These are phyloP conservation scores for Noctua janthe DNA, from an alignment of 2,888 invertebrate species.

Conservation along the genomic window DNA sequence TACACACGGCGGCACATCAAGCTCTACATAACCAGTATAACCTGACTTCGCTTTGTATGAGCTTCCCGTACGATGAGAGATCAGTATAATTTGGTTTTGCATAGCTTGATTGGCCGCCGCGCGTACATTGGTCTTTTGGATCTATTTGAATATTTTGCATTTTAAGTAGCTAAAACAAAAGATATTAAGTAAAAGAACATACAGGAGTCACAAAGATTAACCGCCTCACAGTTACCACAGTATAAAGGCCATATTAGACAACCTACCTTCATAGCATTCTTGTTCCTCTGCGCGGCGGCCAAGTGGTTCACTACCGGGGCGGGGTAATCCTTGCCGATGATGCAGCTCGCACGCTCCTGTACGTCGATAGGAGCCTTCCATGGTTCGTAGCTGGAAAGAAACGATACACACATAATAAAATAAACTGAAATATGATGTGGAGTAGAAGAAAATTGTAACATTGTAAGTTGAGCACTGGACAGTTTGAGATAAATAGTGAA, in stretches of 20 bases:
- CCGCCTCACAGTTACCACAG: not conserved
- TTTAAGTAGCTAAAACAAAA: not conserved
- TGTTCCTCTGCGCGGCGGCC: conserved; percentile 88
- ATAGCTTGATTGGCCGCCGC: too few species aligned
- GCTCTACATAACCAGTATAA: too few species aligned
- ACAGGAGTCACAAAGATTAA: not conserved
- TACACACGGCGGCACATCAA: not conserved
- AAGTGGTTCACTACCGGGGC: conserved; percentile 92
- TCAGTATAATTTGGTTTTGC: too few species aligned
- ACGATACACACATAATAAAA: too few species aligned
- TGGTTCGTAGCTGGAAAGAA: conserved; percentile 91
- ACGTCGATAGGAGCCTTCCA: conserved; percentile 92
- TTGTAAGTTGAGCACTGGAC: too few species aligned
- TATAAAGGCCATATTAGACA: not conserved
- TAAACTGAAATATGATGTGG: too few species aligned
- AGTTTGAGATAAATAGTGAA: too few species aligned
- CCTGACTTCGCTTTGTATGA: too few species aligned
- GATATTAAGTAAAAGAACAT: not conserved
- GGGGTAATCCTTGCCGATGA: conserved; percentile 93
- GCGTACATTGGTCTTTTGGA: too few species aligned
- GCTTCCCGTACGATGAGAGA: too few species aligned
- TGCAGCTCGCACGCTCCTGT: conserved; percentile 91
- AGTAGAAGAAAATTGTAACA: too few species aligned
- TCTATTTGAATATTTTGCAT: not conserved
- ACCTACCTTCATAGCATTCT: conserved; percentile 86